Evolutionary conservation across 2,888 invertebrate species (phyloP).

Genomic region (Macrophya alboannulata): DNA sequence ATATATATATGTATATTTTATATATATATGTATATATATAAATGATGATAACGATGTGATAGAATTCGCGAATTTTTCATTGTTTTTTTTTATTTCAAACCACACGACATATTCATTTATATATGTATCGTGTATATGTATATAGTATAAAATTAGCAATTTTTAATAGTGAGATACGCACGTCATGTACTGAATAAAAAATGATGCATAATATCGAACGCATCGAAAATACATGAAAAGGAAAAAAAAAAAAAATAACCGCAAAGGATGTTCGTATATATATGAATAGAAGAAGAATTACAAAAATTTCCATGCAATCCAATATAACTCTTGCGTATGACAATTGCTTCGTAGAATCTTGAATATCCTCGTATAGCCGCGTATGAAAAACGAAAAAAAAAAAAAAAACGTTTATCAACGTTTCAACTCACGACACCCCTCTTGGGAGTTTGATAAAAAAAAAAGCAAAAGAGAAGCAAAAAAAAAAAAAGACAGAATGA

Average conservation of each 20-base stretch:
- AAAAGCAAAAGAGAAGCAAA: not conserved
- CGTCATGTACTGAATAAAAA: too few relatives aligned
- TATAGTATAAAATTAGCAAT: too few relatives aligned
- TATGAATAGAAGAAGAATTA: not conserved
- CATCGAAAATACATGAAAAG: too few relatives aligned
- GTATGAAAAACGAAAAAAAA: slow-evolving; percentile 32
- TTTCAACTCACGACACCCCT: slow-evolving; percentile 12
- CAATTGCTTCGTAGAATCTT: slow-evolving; percentile 41
- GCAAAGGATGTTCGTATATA: not conserved
- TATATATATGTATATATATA: not conserved
- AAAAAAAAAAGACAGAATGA: not conserved
- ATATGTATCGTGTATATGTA: too few relatives aligned
- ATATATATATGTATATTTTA: not conserved
- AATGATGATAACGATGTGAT: not conserved
- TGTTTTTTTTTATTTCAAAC: not conserved
- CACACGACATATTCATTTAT: too few relatives aligned
- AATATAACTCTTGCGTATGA: slow-evolving; percentile 44
- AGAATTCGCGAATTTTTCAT: not conserved
- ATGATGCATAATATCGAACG: too few relatives aligned
- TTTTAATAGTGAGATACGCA: too few relatives aligned
- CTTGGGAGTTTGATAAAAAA: slow-evolving; percentile 26
- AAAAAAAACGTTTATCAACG: slow-evolving; percentile 21
- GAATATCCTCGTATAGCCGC: slow-evolving; percentile 40
- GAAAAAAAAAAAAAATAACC: not conserved
- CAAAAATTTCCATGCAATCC: slow-evolving; percentile 45